Evolutionary conservation across 2,888 invertebrate species (phyloP).

Genomic region (Sicus ferrugineus): DNA sequence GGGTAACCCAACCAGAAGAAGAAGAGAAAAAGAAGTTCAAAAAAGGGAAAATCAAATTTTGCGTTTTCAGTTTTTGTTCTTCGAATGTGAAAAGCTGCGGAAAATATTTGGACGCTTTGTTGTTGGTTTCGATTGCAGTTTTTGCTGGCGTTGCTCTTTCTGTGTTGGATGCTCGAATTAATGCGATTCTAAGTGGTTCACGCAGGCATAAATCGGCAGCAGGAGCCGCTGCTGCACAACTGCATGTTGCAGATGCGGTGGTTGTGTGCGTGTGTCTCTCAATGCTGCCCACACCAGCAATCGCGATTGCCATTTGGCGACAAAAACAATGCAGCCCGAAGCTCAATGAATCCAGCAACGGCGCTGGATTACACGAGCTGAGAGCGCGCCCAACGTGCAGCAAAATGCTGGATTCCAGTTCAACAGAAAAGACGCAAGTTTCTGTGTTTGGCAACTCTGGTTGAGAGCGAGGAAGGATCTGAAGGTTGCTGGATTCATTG

Average conservation of each 20-base stretch:
- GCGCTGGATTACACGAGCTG: no score
- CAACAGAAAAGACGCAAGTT: no score
- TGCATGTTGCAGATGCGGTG: background rate
- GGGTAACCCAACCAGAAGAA: background rate
- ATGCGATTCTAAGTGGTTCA: slow-evolving; percentile 24
- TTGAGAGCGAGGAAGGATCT: no score
- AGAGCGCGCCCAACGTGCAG: no score
- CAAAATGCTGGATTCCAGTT: no score
- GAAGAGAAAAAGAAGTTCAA: background rate
- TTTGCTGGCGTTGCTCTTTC: slow-evolving; percentile 2
- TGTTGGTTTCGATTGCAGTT: background rate
- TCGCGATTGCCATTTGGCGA: no score
- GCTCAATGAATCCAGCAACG: no score
- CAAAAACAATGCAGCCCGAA: no score
- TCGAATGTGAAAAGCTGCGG: slow-evolving; percentile 3
- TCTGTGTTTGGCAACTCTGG: no score
- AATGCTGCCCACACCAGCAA: no score
- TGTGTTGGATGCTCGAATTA: slow-evolving; percentile 16
- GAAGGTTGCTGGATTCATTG: no score
- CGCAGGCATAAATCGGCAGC: background rate
- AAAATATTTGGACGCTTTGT: background rate
- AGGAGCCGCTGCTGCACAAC: background rate
- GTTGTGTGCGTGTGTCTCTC: background rate
- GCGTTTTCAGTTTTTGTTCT: background rate
- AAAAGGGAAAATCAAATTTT: background rate